Conservation (phyloP, 2,888 invertebrate genomes). For the Pilophorus perplexus region DNA sequence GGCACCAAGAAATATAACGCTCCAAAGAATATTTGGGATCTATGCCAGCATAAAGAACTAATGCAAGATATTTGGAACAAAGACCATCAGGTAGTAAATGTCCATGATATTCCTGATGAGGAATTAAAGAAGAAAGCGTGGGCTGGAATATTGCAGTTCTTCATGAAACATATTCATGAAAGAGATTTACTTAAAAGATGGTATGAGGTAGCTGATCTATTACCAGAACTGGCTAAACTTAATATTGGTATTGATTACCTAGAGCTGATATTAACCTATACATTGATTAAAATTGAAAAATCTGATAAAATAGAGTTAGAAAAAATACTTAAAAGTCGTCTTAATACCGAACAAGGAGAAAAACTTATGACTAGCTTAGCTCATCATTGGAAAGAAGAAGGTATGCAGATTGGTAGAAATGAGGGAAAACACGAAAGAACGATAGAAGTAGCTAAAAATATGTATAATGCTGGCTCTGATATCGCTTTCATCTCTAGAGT, state of each 20-base stretch:
- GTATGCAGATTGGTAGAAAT: neutral
- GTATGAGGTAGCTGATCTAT: constrained; percentile 11
- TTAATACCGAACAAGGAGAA: neutral
- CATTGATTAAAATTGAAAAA: neutral
- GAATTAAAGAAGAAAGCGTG: neutral
- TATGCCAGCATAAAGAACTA: neutral
- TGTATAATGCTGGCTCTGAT: neutral
- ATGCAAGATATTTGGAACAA: neutral
- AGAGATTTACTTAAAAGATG: constrained; percentile 9
- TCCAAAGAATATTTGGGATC: neutral
- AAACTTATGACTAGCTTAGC: neutral
- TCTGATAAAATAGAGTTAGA: neutral
- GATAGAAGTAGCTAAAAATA: neutral
- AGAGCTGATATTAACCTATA: constrained; percentile 4
- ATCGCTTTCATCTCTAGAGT: neutral
- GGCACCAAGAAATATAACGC: neutral
- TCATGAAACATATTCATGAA: constrained; percentile 3
- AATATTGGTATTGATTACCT: constrained; percentile 12
- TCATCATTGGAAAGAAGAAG: neutral
- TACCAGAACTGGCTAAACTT: neutral
- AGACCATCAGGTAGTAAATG: neutral
- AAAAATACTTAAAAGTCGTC: neutral
- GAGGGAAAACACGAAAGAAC: neutral
- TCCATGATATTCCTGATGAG: neutral
- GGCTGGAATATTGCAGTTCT: neutral